Evolutionary conservation across 1,140 invertebrate genomes (phyloP), one percentile per base, ranked within the genome.

Genomic region (Ceratosolen solmsi): DNA sequence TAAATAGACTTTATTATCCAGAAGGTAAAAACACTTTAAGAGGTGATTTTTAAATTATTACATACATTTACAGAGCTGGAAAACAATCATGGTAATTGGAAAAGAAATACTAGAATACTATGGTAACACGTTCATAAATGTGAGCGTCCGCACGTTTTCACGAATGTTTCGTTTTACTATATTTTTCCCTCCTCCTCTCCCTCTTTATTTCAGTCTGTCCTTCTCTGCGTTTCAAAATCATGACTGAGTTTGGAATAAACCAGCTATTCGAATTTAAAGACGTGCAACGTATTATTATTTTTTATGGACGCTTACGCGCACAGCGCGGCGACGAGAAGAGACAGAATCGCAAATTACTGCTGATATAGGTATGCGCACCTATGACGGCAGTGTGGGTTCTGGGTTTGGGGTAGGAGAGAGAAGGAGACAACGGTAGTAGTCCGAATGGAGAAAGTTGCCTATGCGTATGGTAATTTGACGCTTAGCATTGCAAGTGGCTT

Each of bases 401-500:
- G 25, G 80, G 36, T 54, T 20, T 51, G 65, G 54, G 1, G 1
- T 15, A 3, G 1, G 73, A 17, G 71, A 0, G 22, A 63, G 20
- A 27, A 9, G 25, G 8, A 46, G 58, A 63, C 17, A 25, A 33
- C 80, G 77, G 20, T n/a, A n/a, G n/a, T n/a, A n/a, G n/a, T n/a
- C n/a, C 46, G 25, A 11, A 36, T 25, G 83, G 83, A 87, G 84
- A 87, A 80, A 86, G 86, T 82, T 82, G 84, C 84, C 86, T 60
- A n/a, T 30, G 60, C 27, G 20, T 60, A 38, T 36, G 54, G 60
- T 89, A 90, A 91, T 91, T 91, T 87, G 88, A 89, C 85, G 89
- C 89, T 90, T 90, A 90, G 88, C 87, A 85, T 88, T 89, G 89
- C 58, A 90, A 90, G 90, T 89, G 87, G 89, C 89, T 89, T 88